A percentile compares a stretch with the other conserved stretches of the same genome.
Evolutionary conservation across 2,888 invertebrate species (phyloP).

Genomic region (Thumatha senex): DNA sequence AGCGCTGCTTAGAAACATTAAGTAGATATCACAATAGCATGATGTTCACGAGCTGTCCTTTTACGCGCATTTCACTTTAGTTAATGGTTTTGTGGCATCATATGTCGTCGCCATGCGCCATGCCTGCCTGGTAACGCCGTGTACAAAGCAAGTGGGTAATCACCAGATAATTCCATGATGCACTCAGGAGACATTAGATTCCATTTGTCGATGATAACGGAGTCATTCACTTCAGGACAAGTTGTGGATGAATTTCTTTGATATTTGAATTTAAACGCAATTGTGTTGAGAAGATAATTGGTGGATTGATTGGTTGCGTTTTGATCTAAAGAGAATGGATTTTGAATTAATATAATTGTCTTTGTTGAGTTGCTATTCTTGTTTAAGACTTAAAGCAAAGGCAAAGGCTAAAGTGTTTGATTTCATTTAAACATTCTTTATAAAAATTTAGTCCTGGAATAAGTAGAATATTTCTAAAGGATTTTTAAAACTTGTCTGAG

Average conservation of each 20-base stretch:
- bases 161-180: conserved; percentile 73
- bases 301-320: conserved; percentile 7
- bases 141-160: conserved; percentile 80
- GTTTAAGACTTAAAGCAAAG: too few species aligned
- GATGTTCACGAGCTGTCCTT: conserved; percentile 25
- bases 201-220: conserved; percentile 54
- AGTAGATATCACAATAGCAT: conserved; percentile 37
- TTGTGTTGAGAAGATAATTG: conserved; percentile 12
- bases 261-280: conserved; percentile 3
- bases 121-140: conserved; percentile 54
- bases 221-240: background rate
- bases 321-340: conserved; percentile 2
- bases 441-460: too few species aligned
- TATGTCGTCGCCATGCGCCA: conserved; percentile 27
- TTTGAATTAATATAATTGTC: conserved; percentile 2
- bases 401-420: too few species aligned
- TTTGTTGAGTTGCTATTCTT: background rate
- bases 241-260: conserved; percentile 2
- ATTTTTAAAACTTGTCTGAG: too few species aligned
- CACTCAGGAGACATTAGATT: conserved; percentile 66
- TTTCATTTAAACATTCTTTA: too few species aligned
- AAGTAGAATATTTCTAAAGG: too few species aligned
- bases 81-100: conserved; percentile 50
- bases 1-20: conserved; percentile 4
- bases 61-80: conserved; percentile 50